Evolutionary conservation across 2,113 vertebrate species (phyloP), one percentile per base, ranked within the genome.

Genomic region (Atherinomorus stipes): DNA sequence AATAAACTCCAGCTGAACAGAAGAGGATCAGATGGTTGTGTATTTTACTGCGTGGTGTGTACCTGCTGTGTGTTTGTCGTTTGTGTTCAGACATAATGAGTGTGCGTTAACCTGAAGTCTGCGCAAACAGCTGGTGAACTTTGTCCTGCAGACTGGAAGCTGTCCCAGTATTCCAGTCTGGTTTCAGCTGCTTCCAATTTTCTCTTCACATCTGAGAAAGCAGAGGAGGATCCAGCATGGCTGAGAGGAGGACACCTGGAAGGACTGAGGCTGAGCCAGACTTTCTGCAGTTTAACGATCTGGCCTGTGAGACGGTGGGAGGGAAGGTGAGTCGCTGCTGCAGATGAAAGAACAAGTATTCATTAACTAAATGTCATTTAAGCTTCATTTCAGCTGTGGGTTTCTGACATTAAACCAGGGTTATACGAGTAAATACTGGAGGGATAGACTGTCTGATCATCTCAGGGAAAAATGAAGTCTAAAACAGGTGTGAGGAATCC

Each of bases 231-330:
- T 0, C 19, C 21, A 51, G 6, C n/a, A 88, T 87, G 84, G 81
- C 90, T 1, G 81, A 85, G 57, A 81, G 79, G 45, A 84, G 52
- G 40, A 21, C 23, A 5, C 23, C 58, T 1, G 53, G 1, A 16
- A 54, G n/a, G 64, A 38, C 18, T 0, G 59, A 64, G 19, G 60
- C 58, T 3, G 80, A 85, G 25, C 89, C 82, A 2, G 76, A 87
- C 80, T 94, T 94, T 81, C 65, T 93, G 81, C 92, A 92, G 81
- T 90, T 90, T 19, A 94, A 94, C 13, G 88, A 93, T 62, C 77
- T 94, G 50, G 91, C 77, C 22, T 91, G 93, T 57, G 92, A 93
- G 72, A 65, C 75, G 12, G 89, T 89, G 7, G 91, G 93, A 10
- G 93, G 91, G 66, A 91, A 86, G 91, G 93, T 94, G 77, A 92